Conservation (phyloP, 2,888 invertebrate genomes). For the Cheilosia scutellata region DNA sequence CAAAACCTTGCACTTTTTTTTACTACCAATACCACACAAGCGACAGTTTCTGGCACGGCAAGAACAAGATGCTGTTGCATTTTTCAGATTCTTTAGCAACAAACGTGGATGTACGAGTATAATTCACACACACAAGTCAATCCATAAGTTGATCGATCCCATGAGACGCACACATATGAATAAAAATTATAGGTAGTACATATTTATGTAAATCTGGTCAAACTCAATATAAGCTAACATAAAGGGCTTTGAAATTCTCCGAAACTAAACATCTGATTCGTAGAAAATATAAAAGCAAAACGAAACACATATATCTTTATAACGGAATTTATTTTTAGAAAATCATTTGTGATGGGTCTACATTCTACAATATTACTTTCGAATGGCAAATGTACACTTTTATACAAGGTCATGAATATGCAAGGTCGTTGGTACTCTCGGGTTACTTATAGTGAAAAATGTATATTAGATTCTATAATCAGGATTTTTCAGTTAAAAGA, state of each 20-base stretch:
- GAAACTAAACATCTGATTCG: background rate
- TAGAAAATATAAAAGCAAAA: background rate
- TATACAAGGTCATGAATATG: slow-evolving; percentile 17
- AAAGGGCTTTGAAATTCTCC: slow-evolving; percentile 6
- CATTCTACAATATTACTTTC: background rate
- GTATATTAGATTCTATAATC: background rate
- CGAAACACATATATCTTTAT: background rate
- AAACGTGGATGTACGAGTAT: background rate
- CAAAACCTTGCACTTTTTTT: background rate
- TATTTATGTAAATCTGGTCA: background rate
- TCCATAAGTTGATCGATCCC: background rate
- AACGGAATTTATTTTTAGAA: slow-evolving; percentile 3
- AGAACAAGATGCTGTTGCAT: background rate
- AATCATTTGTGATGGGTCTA: background rate
- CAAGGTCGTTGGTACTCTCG: slow-evolving; percentile 11
- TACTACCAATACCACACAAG: background rate
- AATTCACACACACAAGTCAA: background rate
- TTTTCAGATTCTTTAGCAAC: background rate
- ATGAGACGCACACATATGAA: background rate
- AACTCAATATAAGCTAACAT: background rate
- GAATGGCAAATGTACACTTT: background rate
- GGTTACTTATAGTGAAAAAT: background rate
- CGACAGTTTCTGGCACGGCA: slow-evolving; percentile 6
- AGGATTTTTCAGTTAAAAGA: background rate
- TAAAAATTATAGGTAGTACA: too few relatives aligned